Base-by-base conservation (phyloP, 2,888 invertebrate genomes). In the Xestia xanthographa region DNA sequence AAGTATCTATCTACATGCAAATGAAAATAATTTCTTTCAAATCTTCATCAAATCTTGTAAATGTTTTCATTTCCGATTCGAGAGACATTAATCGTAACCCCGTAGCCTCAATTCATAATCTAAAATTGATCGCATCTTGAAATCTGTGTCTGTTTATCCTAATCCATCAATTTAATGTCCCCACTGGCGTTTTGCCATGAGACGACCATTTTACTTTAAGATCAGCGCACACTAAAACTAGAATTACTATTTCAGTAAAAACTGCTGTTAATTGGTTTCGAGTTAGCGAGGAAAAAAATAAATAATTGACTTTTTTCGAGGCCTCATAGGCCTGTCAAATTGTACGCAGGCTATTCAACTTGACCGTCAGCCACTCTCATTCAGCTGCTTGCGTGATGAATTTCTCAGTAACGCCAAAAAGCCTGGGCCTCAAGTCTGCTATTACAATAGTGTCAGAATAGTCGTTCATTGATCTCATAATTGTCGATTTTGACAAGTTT, bases 151-250 rank as follows among this genome's bases (percentile, higher is more conserved):
- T 86, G 77, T 79, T 81, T 78, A 79, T 82, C 26, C 62, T 68
- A 68, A 85, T 86, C 67, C 53, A 86, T 86, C 83, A 82, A 76
- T 83, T 81, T 84, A 65, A 82, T 71, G 66, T 68, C 69, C 69
- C 29, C 17, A 65, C 62, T 85, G 84, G 84, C 77, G 4, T n/a
- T 26, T 34, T 66, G 84, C 84, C 84, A 84, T 41, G 20, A 34
- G 29, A 70, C 50, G 20, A 48, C 48, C 50, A 72, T 72, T 66
- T 60, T 26, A 48, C 20, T 11, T 63, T 45, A 80, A 66, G 76
- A 62, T 11, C 41, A 22, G 38, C 76, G 67, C 53, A 63, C 48
- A 76, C 11, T 56, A 22, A 1, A 56, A 63, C 22, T 29, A n/a
- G 26, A n/a, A 45, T 38, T 17, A 45, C 6, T 29, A 11, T 29